Conservation (phyloP, 1,140 invertebrate species). For the Telenomus remus region DNA sequence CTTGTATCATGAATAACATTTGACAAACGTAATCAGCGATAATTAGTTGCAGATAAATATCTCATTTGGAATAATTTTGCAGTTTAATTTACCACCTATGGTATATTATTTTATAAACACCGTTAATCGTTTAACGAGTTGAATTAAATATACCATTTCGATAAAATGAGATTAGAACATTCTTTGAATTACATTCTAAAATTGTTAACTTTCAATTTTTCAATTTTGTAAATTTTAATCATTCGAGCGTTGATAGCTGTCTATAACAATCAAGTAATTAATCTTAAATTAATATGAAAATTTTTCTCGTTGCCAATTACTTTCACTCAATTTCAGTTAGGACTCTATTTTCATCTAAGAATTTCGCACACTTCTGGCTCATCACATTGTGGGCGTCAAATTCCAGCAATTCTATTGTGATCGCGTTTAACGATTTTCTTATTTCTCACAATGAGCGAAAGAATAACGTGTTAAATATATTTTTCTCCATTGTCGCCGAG, state of each 20-base stretch:
- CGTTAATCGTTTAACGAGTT: slow-evolving; percentile 1
- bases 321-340: slow-evolving; percentile 30
- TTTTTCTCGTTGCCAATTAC: slow-evolving; percentile 31
- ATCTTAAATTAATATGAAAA: not conserved
- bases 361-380: slow-evolving; percentile 12
- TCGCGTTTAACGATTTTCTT: slow-evolving; percentile 38
- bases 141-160: no score
- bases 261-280: no score
- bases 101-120: slow-evolving; percentile 7
- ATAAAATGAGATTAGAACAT: no score
- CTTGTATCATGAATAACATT: not conserved
- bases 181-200: no score
- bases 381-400: slow-evolving; percentile 38
- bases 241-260: no score
- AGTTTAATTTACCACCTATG: slow-evolving; percentile 8
- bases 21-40: slow-evolving; percentile 8
- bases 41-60: slow-evolving; percentile 22
- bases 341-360: slow-evolving; percentile 18
- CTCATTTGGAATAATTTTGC: slow-evolving; percentile 14
- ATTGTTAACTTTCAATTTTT: no score
- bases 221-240: no score
- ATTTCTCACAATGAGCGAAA: slow-evolving; percentile 46
- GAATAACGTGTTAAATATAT: slow-evolving; percentile 45
- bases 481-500: slow-evolving; percentile 52
- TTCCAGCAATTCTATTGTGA: slow-evolving; percentile 39